Conservation (phyloP, 2,113 vertebrate species). For the Chiloscyllium plagiosum region DNA sequence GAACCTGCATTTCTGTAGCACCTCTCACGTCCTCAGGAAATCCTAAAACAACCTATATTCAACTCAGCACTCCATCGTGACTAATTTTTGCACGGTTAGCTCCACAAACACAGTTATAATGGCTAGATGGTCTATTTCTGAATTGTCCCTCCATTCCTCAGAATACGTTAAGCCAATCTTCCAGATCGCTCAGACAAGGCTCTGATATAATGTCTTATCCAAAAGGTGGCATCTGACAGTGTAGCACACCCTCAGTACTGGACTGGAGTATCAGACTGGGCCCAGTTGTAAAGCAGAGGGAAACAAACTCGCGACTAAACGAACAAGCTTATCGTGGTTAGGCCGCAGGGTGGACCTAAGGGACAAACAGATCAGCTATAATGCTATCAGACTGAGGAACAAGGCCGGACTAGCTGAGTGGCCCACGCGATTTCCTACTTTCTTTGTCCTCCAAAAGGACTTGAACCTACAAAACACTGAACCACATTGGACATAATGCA, state of each 20-base stretch:
- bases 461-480: not conserved
- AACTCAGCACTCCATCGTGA: not conserved
- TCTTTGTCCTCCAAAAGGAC: not conserved
- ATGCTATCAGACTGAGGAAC: too few species aligned
- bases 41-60: not conserved
- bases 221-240: too few species aligned
- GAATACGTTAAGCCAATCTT: not conserved
- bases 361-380: too few species aligned
- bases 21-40: not conserved
- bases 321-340: too few species aligned
- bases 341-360: too few species aligned
- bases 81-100: not conserved
- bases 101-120: not conserved
- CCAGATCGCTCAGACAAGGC: not conserved
- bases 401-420: too few species aligned
- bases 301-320: too few species aligned
- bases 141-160: not conserved
- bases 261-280: too few species aligned
- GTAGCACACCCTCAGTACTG: not conserved
- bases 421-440: too few species aligned
- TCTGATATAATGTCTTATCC: not conserved
- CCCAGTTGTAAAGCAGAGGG: not conserved
- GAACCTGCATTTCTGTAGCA: not conserved
- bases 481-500: not conserved
- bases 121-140: not conserved